A percentile compares a stretch with the other conserved stretches of the same genome.
These are phyloP conservation scores for Tuta absoluta DNA, from an alignment of 2,888 invertebrate genomes.

Conservation along the genomic window DNA sequence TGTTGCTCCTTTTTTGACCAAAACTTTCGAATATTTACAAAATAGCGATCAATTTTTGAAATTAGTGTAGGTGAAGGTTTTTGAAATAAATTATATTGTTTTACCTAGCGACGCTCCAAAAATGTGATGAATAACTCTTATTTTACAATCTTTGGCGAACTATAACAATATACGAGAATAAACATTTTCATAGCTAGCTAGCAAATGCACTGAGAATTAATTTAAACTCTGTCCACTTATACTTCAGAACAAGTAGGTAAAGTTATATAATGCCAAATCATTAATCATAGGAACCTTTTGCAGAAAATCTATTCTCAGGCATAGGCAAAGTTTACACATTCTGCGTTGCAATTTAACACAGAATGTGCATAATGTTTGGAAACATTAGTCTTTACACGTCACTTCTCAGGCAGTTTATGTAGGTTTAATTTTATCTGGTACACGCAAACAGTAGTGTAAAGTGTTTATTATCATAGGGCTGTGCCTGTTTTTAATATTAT, in stretches of 20 bases:
- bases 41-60: not conserved
- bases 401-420: conserved; percentile 6
- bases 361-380: conserved; percentile 11
- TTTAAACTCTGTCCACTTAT: conserved; percentile 22
- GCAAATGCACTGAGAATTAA: conserved; percentile 48
- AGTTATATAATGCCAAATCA: conserved; percentile 28
- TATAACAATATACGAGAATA: conserved; percentile 75
- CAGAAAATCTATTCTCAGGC: conserved; percentile 4
- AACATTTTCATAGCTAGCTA: conserved; percentile 61
- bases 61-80: not conserved
- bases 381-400: conserved; percentile 9
- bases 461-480: not conserved
- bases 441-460: not conserved
- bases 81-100: conserved; percentile 42
- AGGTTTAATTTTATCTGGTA: conserved; percentile 2
- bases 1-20: not conserved
- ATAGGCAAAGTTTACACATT: not conserved
- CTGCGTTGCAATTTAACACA: not conserved
- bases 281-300: not conserved
- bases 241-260: conserved; percentile 25
- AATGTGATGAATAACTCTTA: conserved; percentile 68
- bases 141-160: conserved; percentile 76
- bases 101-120: conserved; percentile 66
- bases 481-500: not conserved
- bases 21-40: not conserved